Conservation (phyloP, 1,140 invertebrate species). For the Zaprionus davidi region DNA sequence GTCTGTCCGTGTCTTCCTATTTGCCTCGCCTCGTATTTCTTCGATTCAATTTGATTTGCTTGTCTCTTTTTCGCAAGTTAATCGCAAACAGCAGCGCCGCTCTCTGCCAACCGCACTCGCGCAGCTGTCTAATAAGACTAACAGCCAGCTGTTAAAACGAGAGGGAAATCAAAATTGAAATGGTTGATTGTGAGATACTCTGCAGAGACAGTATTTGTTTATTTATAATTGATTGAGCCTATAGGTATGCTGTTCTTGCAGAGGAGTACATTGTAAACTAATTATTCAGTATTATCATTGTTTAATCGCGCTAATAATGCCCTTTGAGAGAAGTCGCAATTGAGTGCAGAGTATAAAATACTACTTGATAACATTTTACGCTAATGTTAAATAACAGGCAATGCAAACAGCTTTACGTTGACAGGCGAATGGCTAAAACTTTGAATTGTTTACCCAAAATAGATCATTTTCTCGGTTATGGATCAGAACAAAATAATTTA, state of each 20-base stretch:
- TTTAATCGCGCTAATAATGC: neutral
- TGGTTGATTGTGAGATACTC: constrained; percentile 23
- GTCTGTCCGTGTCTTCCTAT: constrained; percentile 8
- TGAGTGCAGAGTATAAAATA: neutral
- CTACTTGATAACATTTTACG: neutral
- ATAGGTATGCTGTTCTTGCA: neutral
- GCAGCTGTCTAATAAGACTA: constrained; percentile 53
- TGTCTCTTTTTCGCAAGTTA: constrained; percentile 30
- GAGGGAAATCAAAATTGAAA: neutral
- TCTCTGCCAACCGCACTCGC: constrained; percentile 43
- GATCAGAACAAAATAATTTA: no score
- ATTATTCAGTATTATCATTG: neutral
- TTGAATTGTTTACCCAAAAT: no score
- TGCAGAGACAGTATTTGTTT: neutral
- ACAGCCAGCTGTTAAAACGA: constrained; percentile 46
- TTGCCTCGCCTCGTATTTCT: constrained; percentile 32
- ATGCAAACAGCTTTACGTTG: neutral
- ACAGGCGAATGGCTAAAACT: constrained; percentile 16
- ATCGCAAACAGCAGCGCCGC: constrained; percentile 16
- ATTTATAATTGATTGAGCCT: neutral
- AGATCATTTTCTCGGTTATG: no score
- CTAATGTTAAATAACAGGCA: neutral
- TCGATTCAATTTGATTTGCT: constrained; percentile 33
- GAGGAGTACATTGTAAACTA: neutral
- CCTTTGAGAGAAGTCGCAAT: neutral